Evolutionary conservation across 1,140 invertebrate genomes (phyloP).

Genomic region (Meteorus sp.): DNA sequence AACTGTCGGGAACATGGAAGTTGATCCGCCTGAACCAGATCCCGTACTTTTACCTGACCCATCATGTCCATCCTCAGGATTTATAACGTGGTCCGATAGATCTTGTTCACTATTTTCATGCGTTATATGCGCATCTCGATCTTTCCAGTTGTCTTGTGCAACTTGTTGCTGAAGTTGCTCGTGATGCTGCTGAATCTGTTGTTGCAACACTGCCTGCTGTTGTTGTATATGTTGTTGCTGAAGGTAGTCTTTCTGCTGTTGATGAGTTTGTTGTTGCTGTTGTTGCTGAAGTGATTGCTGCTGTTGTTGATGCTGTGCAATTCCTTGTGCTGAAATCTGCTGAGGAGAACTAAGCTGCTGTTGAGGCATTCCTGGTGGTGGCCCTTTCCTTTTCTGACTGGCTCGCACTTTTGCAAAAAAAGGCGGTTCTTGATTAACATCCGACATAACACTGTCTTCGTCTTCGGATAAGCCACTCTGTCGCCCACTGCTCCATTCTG

Average conservation of each 20-base stretch:
- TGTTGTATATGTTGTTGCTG: slow-evolving; percentile 40
- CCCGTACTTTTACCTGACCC: slow-evolving; percentile 63
- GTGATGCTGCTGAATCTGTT: slow-evolving; percentile 52
- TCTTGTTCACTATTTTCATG: slow-evolving; percentile 49
- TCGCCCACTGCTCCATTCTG: slow-evolving; percentile 70
- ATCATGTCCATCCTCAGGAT: slow-evolving; percentile 61
- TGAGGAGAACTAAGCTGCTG: too few relatives aligned
- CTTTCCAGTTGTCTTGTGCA: slow-evolving; percentile 49
- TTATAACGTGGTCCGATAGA: slow-evolving; percentile 59
- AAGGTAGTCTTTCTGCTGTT: slow-evolving; percentile 32
- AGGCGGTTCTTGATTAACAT: slow-evolving; percentile 63
- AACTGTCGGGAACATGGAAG: slow-evolving; percentile 71
- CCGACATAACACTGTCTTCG: slow-evolving; percentile 72
- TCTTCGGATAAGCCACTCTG: slow-evolving; percentile 71
- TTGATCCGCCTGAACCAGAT: slow-evolving; percentile 62
- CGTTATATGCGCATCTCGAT: slow-evolving; percentile 39
- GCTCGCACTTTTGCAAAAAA: slow-evolving; percentile 67
- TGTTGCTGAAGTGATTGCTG: slow-evolving; percentile 34
- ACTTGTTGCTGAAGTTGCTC: slow-evolving; percentile 45
- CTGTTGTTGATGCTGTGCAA: slow-evolving; percentile 30
- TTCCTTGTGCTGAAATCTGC: neutral
- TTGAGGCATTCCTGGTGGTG: slow-evolving; percentile 40
- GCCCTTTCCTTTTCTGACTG: slow-evolving; percentile 57
- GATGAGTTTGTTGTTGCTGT: slow-evolving; percentile 22
- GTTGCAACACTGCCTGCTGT: slow-evolving; percentile 48